phyloP scores from a whole-genome alignment of 1,140 invertebrate species.

The Temnothorax longispinosus region DNA sequence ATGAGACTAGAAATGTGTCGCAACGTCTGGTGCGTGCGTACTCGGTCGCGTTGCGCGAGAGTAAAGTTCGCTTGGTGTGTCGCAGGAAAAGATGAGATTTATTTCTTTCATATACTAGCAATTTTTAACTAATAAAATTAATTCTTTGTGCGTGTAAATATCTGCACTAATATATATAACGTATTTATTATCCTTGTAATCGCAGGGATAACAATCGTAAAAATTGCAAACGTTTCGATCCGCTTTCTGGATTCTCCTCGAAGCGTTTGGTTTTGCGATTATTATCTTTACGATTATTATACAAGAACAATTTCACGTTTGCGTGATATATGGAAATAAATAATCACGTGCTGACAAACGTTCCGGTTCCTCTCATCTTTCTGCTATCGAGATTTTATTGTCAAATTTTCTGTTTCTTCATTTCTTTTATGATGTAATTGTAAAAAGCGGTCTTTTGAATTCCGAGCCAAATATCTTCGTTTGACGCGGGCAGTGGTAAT shows the following conservation, averaged over 20 bases:
- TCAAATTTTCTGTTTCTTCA: background rate
- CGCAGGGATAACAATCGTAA: background rate
- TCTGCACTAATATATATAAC: background rate
- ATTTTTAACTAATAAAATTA: background rate
- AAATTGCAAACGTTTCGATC: conserved; percentile 9
- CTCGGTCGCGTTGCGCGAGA: background rate
- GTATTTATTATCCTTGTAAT: background rate
- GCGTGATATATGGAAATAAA: background rate
- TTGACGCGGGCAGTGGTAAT: background rate
- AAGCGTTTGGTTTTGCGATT: background rate
- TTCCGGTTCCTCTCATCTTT: background rate
- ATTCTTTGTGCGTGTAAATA: background rate
- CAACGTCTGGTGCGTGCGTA: background rate
- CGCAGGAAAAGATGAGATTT: background rate
- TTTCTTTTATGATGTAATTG: background rate
- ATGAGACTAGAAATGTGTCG: background rate
- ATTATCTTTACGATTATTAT: background rate
- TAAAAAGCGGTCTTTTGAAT: background rate
- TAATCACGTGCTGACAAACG: background rate
- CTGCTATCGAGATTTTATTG: background rate
- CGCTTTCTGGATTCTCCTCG: background rate
- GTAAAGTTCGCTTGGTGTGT: background rate
- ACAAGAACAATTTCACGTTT: background rate
- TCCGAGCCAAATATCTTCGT: background rate
- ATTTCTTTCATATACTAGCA: background rate